A percentile compares a stretch with the other conserved stretches of the same genome.
These are phyloP conservation scores for Barbus barbus DNA, from an alignment of 2,113 vertebrate species.

Conservation along the genomic window DNA sequence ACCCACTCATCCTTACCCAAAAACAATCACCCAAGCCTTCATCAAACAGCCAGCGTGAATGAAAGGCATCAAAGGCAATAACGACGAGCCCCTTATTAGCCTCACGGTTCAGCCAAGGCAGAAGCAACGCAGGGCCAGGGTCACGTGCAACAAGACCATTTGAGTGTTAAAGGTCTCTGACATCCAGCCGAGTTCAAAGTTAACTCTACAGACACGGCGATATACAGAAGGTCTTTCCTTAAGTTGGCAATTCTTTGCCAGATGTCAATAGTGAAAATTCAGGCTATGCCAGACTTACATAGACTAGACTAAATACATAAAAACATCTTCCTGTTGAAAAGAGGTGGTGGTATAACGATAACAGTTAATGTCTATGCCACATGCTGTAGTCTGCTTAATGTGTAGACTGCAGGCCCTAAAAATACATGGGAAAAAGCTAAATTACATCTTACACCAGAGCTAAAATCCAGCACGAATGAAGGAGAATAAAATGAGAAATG, in stretches of 20 bases:
- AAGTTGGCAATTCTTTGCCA: background rate
- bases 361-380: background rate
- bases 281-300: background rate
- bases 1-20: background rate
- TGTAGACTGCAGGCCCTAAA: constrained; percentile 1
- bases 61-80: background rate
- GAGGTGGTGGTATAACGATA: background rate
- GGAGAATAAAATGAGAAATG: background rate
- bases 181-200: background rate
- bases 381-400: background rate
- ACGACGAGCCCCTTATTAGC: background rate
- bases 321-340: constrained; percentile 9
- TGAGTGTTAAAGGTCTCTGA: constrained; percentile 6
- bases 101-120: background rate
- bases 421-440: constrained; percentile 13
- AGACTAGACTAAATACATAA: constrained; percentile 4
- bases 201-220: background rate
- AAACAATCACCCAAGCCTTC: background rate
- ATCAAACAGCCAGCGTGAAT: background rate
- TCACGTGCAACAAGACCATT: background rate
- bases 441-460: background rate
- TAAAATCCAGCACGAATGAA: background rate
- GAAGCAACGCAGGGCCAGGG: background rate
- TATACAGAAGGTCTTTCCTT: background rate
- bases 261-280: background rate